Conservation (phyloP, 2,113 vertebrate genomes). For the Semnornis frantzii region DNA sequence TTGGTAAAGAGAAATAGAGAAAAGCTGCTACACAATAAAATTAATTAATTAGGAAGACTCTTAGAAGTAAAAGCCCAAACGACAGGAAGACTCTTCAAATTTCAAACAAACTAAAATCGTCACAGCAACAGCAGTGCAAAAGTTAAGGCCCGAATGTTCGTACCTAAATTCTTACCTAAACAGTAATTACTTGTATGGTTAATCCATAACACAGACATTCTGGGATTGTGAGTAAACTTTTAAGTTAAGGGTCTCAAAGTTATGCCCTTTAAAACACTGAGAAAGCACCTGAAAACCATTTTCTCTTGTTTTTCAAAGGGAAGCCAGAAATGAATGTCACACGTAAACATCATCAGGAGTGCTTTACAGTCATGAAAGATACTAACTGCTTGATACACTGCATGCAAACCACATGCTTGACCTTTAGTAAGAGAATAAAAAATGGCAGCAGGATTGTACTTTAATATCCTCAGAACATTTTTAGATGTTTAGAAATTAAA, state of each 20-base stretch:
- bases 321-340: neutral
- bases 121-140: neutral
- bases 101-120: neutral
- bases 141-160: neutral
- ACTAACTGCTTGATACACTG: neutral
- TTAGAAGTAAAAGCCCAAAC: neutral
- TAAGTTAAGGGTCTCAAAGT: neutral
- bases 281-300: neutral
- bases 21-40: neutral
- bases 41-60: neutral
- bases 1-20: neutral
- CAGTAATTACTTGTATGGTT: neutral
- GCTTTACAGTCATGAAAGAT: neutral
- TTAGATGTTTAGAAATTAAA: neutral
- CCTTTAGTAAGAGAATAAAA: neutral
- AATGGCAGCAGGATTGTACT: neutral
- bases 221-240: neutral
- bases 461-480: neutral
- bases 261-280: neutral
- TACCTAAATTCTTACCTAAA: neutral
- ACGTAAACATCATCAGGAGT: neutral
- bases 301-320: neutral
- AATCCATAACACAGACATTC: neutral
- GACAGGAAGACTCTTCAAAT: neutral
- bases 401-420: neutral